Evolutionary conservation across 2,888 invertebrate species (phyloP), one percentile per base, ranked within the genome.

Genomic region (Osmoderma eremita): DNA sequence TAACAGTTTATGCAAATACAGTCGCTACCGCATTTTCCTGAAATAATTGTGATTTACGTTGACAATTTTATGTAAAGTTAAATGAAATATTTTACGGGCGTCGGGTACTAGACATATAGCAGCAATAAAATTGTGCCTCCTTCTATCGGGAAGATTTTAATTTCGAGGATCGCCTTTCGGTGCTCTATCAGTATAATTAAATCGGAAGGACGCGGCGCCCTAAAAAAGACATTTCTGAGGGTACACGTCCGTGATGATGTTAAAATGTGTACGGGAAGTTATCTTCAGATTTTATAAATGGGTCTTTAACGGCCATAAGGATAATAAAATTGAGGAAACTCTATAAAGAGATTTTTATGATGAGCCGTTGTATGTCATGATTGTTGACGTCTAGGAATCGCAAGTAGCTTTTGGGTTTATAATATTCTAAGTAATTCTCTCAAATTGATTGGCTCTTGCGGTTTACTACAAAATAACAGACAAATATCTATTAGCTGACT

Each of bases 21-120:
- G 42, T 45, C 30, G 30, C 18, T 17, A 20, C 17, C 58, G 45
- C 45, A 58, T 58, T 58, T 58, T 58, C 42, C 42, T 58, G 58
- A 65, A 65, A 65, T 56, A 65, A 65, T 49, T 58, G 58, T 56
- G 65, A 65, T 65, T 65, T 65, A 65, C 58, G 49, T 38, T 50
- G 65, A 65, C 65, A 65, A 65, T 65, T 65, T 65, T 65, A 65
- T 65, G 65, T 58, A 24, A 65, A 56, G 65, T 50, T 38, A 49
- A 56, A 58, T 65, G 65, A 65, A 65, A 65, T 65, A 58, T 65
- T 50, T 49, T 49, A 49, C 49, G 58, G 58, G 30, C 58, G 45
- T 58, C 42, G 42, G 42, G 15, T 36, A n/a, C 30, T 18, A 42
- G 13, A 45, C 58, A 45, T 42, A 42, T 42, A 42, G 42, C 13